Evolutionary conservation across 2,113 vertebrate genomes (phyloP).

Genomic region (Gymnarchus niloticus): DNA sequence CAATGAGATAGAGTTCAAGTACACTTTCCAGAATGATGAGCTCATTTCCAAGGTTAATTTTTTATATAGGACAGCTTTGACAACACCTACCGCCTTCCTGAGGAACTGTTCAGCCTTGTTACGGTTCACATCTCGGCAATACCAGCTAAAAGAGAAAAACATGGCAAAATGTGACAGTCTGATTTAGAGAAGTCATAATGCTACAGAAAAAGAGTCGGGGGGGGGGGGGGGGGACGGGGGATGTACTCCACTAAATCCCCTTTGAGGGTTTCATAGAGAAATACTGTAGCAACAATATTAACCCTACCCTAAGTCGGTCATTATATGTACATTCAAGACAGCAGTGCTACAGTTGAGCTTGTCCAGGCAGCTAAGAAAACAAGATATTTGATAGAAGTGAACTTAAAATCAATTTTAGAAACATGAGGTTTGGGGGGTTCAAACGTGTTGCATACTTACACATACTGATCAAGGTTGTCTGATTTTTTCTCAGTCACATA

Average conservation of each 20-base stretch:
- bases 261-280: not conserved
- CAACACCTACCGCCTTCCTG: conserved; percentile 68
- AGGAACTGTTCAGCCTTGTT: conserved; percentile 88
- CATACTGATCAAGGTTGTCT: conserved; percentile 78
- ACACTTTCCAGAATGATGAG: not conserved
- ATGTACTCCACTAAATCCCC: not conserved
- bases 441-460: conserved; percentile 63
- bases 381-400: not conserved
- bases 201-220: not conserved
- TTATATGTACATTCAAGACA: not conserved
- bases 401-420: not conserved
- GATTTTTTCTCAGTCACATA: conserved; percentile 82
- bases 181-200: not conserved
- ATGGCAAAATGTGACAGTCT: not conserved
- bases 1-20: not conserved
- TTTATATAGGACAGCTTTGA: not conserved
- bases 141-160: conserved; percentile 69
- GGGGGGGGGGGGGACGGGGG: not conserved
- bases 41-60: not conserved
- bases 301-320: not conserved
- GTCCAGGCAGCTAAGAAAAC: not conserved
- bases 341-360: not conserved
- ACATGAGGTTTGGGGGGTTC: not conserved
- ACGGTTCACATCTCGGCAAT: conserved; percentile 79
- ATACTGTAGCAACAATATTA: not conserved